These are phyloP conservation scores for Acipenser oxyrinchus DNA, from an alignment of 2,797 vertebrate genomes.

Conservation along the genomic window DNA sequence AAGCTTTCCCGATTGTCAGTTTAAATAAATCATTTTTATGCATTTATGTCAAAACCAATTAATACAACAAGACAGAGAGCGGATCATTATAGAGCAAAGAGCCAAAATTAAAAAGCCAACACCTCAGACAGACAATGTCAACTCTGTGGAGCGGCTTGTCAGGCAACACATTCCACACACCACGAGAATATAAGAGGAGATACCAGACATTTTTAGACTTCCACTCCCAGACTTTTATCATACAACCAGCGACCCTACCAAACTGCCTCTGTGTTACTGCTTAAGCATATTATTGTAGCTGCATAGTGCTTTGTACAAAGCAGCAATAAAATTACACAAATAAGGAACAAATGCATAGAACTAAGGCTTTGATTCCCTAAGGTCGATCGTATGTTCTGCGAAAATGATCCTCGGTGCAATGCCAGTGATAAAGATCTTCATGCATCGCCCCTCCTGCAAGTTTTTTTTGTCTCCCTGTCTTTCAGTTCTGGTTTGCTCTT, in stretches of 20 bases:
- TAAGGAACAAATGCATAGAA: slow-evolving; percentile 45
- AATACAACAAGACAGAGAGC: neutral
- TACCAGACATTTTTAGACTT: neutral
- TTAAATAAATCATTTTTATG: too few relatives aligned
- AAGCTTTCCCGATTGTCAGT: too few relatives aligned
- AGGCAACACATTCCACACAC: slow-evolving; percentile 1
- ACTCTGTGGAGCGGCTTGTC: neutral
- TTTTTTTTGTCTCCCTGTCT: slow-evolving; percentile 26
- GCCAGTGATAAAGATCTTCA: slow-evolving; percentile 66
- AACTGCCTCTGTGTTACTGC: neutral
- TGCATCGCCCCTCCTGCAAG: slow-evolving; percentile 50
- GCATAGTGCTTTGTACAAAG: slow-evolving; percentile 15
- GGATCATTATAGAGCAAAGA: neutral
- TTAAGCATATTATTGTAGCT: neutral
- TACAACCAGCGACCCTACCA: neutral
- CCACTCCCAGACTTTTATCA: neutral
- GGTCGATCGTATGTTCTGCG: slow-evolving; percentile 63
- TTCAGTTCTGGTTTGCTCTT: slow-evolving; percentile 58
- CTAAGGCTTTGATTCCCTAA: slow-evolving; percentile 45
- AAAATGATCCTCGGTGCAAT: slow-evolving; percentile 58
- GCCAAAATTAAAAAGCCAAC: neutral
- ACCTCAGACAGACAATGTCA: neutral
- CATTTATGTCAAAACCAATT: too few relatives aligned
- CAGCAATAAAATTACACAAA: slow-evolving; percentile 39
- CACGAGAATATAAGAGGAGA: neutral